Evolutionary conservation across 2,888 invertebrate species (phyloP).

Genomic region (Lithophane socia): DNA sequence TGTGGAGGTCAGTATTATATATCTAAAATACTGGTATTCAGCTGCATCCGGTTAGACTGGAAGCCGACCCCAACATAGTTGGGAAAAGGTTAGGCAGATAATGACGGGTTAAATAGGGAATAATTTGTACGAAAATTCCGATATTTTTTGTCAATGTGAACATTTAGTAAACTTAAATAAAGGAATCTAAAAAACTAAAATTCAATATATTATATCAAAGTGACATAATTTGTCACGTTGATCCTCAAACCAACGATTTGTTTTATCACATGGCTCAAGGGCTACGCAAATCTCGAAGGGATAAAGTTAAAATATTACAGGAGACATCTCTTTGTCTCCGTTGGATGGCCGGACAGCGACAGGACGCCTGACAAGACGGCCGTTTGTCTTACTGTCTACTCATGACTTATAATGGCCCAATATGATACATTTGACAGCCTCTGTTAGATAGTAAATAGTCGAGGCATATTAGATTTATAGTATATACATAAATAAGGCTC

Average conservation of each 20-base stretch:
- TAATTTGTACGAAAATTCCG: background rate
- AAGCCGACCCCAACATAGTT: too few relatives aligned
- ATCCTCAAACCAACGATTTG: conserved; percentile 29
- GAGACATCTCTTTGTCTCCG: conserved; percentile 66
- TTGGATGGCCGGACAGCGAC: conserved; percentile 49
- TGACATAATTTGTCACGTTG: conserved; percentile 41
- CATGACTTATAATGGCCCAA: conserved; percentile 56
- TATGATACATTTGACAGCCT: conserved; percentile 62
- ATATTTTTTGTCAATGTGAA: background rate
- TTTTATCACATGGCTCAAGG: conserved; percentile 13
- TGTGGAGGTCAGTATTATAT: too few relatives aligned
- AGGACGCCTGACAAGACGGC: conserved; percentile 44
- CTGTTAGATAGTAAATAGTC: conserved; percentile 29
- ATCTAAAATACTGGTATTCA: too few relatives aligned
- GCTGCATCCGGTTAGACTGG: too few relatives aligned
- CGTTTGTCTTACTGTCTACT: conserved; percentile 67
- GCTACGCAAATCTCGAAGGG: conserved; percentile 57
- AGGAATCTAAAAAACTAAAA: background rate
- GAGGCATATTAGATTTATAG: conserved; percentile 3
- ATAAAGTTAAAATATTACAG: conserved; percentile 65
- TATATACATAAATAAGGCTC: background rate
- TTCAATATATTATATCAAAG: conserved; percentile 10
- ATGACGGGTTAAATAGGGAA: too few relatives aligned
- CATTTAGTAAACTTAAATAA: background rate
- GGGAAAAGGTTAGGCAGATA: too few relatives aligned